Base-by-base conservation (phyloP, 2,888 invertebrate species). In the Drosophila niveifrons region DNA sequence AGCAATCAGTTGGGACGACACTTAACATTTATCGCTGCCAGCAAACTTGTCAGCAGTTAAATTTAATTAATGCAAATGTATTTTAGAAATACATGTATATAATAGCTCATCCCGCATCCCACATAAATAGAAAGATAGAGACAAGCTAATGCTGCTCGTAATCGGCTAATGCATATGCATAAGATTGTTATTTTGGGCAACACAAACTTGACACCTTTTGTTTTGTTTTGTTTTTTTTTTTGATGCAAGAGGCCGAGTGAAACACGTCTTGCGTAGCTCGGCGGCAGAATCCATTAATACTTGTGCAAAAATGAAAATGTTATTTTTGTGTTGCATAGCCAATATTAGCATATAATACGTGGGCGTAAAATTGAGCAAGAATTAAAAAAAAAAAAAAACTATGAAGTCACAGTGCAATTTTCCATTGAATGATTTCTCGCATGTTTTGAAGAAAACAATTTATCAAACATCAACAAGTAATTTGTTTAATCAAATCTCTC, bases 401-500 rank as follows among this genome's bases (percentile, higher is more conserved):
- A 71, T 78, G 82, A 80, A 69, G 76, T 73, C 69, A 79, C 36
- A 6, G n/a, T 52, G 67, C 73, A 65, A 85, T 82, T 83, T 83
- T 83, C 71, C 75, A 75, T 63, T 67, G 61, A 80, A 78, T 76
- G 69, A 52, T 72, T 72, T 63, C n/a, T 64, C 43, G 36, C 36
- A 18, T 66, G 46, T 64, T 52, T n/a, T n/a, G n/a, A n/a, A n/a
- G 44, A 70, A 75, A 78, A 53, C 28, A 61, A 75, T 69, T 71
- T 78, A 65, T 71, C 66, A 80, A 72, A 47, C 47, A 73, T 67
- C 53, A 71, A 56, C 59, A 55, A 58, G 57, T 57, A 52, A 68
- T 68, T 71, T 74, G 56, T 68, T 63, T 58, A 59, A 63, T 41
- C 53, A 58, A 43, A 64, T 48, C 36, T 28, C 50, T 28, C 43